These are phyloP conservation scores for Etheostoma nigrum DNA, from an alignment of 2,797 vertebrate species.

Conservation along the genomic window DNA sequence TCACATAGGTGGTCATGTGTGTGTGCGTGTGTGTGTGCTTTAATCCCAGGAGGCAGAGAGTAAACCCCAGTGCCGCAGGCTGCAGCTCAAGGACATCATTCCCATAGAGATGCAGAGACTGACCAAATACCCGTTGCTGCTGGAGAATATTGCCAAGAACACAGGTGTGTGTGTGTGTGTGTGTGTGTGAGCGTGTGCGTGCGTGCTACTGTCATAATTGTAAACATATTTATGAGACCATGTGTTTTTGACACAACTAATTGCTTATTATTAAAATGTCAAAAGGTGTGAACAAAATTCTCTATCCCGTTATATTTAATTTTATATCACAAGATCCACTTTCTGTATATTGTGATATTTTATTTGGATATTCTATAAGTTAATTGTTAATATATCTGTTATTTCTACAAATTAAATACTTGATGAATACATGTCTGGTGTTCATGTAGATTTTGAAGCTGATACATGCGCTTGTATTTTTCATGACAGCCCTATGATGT, in stretches of 20 bases:
- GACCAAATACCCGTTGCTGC: slow-evolving; percentile 93
- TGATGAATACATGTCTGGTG: slow-evolving; percentile 1
- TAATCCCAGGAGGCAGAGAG: slow-evolving; percentile 90
- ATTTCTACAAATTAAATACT: not conserved
- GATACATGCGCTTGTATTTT: not conserved
- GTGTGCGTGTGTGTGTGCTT: slow-evolving; percentile 27
- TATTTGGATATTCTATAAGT: not conserved
- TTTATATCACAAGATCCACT: not conserved
- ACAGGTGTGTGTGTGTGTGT: slow-evolving; percentile 83
- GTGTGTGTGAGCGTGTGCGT: not conserved
- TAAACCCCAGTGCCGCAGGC: slow-evolving; percentile 89
- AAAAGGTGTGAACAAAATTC: not conserved
- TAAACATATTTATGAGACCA: not conserved
- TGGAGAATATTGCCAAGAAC: slow-evolving; percentile 93
- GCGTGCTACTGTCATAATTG: not conserved
- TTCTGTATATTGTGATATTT: not conserved
- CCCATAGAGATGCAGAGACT: slow-evolving; percentile 94
- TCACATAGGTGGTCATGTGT: not conserved
- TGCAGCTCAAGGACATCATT: slow-evolving; percentile 96
- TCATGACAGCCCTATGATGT: not conserved
- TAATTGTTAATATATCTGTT: not conserved
- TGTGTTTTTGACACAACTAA: not conserved
- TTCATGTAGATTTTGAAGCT: not conserved
- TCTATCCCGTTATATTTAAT: not conserved
- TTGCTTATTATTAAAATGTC: not conserved